These are phyloP conservation scores for Protula sp. DNA, from an alignment of 2,888 invertebrate genomes.

Conservation along the genomic window DNA sequence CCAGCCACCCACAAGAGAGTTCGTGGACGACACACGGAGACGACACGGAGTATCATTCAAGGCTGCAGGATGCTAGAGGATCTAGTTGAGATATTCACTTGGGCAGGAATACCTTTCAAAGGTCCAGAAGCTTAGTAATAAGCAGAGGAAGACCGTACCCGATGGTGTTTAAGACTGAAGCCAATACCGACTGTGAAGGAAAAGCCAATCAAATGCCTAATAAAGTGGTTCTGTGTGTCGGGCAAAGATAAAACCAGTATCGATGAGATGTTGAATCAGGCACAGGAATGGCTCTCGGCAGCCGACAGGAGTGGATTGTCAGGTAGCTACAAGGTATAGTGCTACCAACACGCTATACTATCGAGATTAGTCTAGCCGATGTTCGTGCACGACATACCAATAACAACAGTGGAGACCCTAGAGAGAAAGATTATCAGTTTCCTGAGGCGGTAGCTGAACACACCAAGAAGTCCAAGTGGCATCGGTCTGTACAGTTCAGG, in stretches of 20 bases:
- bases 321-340: not conserved
- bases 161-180: not conserved
- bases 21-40: not conserved
- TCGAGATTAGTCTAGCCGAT: not conserved
- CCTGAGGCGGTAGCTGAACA: not conserved
- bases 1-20: not conserved
- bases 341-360: not conserved
- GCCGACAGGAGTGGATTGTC: not conserved
- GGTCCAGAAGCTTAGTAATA: not conserved
- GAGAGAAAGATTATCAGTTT: not conserved
- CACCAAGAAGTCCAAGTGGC: not conserved
- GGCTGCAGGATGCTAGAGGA: not conserved
- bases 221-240: not conserved
- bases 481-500: not conserved
- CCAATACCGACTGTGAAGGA: not conserved
- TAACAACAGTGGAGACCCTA: not conserved
- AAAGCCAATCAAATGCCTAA: not conserved
- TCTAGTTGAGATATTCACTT: not conserved
- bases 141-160: not conserved
- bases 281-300: not conserved
- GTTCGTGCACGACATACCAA: not conserved
- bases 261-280: not conserved
- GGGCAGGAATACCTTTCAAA: not conserved
- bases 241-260: not conserved
- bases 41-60: not conserved